phyloP scores from a whole-genome alignment of 2,797 vertebrate genomes.

The Agapornis canus region DNA sequence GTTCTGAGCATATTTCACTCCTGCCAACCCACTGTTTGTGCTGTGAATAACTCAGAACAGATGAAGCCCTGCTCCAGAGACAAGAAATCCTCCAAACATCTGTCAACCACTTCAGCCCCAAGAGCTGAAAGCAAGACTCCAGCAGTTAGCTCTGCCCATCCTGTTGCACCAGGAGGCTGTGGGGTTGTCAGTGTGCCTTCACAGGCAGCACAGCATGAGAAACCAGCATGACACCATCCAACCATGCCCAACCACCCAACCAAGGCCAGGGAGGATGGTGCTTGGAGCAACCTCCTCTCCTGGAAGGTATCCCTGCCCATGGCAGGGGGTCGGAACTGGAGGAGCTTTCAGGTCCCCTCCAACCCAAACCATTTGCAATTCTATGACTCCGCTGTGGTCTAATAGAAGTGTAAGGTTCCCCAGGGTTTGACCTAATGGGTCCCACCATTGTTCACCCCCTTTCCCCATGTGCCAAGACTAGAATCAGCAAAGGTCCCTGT shows the following conservation, averaged over 20 bases:
- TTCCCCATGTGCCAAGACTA: not conserved
- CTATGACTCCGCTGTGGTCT: not conserved
- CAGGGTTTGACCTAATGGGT: not conserved
- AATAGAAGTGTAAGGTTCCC: not conserved
- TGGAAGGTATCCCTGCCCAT: not conserved
- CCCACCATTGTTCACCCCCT: not conserved
- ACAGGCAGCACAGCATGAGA: not conserved
- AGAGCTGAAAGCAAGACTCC: not conserved
- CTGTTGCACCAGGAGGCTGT: not conserved
- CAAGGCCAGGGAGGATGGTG: not conserved
- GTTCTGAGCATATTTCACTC: conserved; percentile 38
- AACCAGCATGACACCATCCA: not conserved
- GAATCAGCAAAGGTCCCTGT: not conserved
- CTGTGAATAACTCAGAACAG: conserved; percentile 58
- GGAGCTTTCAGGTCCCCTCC: not conserved
- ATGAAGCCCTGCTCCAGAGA: not conserved
- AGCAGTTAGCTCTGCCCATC: not conserved
- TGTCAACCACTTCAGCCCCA: not conserved
- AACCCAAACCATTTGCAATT: not conserved
- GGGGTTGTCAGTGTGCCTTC: not conserved
- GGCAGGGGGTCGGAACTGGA: not conserved
- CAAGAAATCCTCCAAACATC: conserved; percentile 52
- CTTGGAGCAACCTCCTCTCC: not conserved
- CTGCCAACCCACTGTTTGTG: conserved; percentile 51
- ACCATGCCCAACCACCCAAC: not conserved